Conservation (phyloP, 1,140 invertebrate species). For the Camponotus floridanus region DNA sequence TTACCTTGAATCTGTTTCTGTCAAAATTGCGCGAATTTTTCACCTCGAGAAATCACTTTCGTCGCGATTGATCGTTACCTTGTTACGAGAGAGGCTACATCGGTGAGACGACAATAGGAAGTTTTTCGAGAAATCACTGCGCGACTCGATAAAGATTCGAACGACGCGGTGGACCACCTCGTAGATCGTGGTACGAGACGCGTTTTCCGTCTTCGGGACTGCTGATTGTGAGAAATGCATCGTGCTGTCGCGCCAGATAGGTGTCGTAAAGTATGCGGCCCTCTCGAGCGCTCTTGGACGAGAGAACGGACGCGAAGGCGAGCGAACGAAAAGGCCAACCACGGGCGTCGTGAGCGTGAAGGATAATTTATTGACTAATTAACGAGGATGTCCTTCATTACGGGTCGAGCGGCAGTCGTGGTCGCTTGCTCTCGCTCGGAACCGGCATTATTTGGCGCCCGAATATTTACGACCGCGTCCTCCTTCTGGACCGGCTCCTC, state of each 20-base stretch:
- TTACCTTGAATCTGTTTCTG: background rate
- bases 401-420: slow-evolving; percentile 79
- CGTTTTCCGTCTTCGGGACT: slow-evolving; percentile 74
- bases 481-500: slow-evolving; percentile 73
- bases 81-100: slow-evolving; percentile 17
- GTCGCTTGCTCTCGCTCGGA: slow-evolving; percentile 75
- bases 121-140: slow-evolving; percentile 31
- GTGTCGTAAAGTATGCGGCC: slow-evolving; percentile 79
- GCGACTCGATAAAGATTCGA: slow-evolving; percentile 61
- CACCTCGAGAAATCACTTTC: slow-evolving; percentile 21
- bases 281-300: slow-evolving; percentile 67
- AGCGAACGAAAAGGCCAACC: slow-evolving; percentile 58
- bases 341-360: slow-evolving; percentile 82
- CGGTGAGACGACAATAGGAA: background rate
- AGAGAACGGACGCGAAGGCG: slow-evolving; percentile 63
- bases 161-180: slow-evolving; percentile 71
- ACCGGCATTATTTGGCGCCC: slow-evolving; percentile 83
- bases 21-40: slow-evolving; percentile 10
- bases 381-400: slow-evolving; percentile 86
- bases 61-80: slow-evolving; percentile 30
- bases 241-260: slow-evolving; percentile 75
- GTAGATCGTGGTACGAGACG: slow-evolving; percentile 74
- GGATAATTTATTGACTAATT: slow-evolving; percentile 86
- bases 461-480: slow-evolving; percentile 85
- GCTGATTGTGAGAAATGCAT: slow-evolving; percentile 77